Evolutionary conservation across 2,888 invertebrate species (phyloP), one percentile per base, ranked within the genome.

Genomic region (Sisyra terminalis): DNA sequence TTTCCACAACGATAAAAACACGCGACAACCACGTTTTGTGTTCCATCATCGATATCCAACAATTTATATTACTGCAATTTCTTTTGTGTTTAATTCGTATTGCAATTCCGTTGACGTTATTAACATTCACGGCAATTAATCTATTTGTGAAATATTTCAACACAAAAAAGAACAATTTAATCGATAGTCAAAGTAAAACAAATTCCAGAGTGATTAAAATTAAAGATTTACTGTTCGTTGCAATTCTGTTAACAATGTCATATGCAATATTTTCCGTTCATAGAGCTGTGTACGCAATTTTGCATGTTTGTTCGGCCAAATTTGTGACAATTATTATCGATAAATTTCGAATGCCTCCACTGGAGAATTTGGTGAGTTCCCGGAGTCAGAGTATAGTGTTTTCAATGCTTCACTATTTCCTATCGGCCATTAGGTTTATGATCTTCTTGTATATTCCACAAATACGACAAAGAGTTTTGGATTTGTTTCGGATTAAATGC

Each of bases 21-120:
- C 62, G 64, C 43, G 54, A 58, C 36, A 58, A 60, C 39, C 50
- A 54, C 9, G 57, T 63, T 10, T 50, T 68, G 24, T 75, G 75
- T 52, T 66, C 69, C 11, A 59, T 71, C 47, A 55, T 68, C 18
- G 70, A 73, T 49, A 60, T 64, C 17, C 63, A 63, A 50, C 69
- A 70, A 51, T 63, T 63, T 5, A 50, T 53, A 39, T 46, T 58
- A 34, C 47, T 59, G 39, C 57, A 60, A 47, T 49, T 54, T 46
- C 48, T 58, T 30, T 46, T 58, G 36, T 42, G 59, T 41, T 46
- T 55, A 35, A 59, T 61, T 46, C 53, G 55, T 44, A 49, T 56
- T 14, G 37, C 56, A 11, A 46, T 59, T 38, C 60, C 60, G 1
- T 36, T 53, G 8, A 46, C 52, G 7, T 45, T 60, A 17, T 46